Conservation (phyloP, 2,888 invertebrate species). For the Adelphocoris suturalis region DNA sequence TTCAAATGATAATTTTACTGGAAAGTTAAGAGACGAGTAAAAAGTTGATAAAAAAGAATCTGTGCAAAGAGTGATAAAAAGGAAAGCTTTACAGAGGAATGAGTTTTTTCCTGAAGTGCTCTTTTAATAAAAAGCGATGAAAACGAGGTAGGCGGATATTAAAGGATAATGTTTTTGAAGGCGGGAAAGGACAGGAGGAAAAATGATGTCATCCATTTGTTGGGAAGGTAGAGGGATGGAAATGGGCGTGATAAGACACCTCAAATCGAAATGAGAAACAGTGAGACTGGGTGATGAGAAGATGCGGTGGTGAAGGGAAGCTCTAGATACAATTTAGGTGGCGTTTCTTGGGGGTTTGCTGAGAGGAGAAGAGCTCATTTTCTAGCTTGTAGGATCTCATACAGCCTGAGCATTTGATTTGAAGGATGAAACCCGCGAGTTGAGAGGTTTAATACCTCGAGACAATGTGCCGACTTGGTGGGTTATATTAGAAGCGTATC, state of each 20-base stretch:
- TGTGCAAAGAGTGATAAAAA: neutral
- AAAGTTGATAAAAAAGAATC: neutral
- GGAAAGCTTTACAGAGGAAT: neutral
- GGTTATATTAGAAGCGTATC: slow-evolving; percentile 32
- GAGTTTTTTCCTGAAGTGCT: neutral
- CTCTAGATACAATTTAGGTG: slow-evolving; percentile 30
- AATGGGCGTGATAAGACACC: slow-evolving; percentile 5
- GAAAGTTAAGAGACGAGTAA: neutral
- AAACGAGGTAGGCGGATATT: slow-evolving; percentile 26
- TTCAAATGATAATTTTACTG: neutral
- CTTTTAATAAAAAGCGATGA: neutral
- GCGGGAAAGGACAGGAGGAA: neutral
- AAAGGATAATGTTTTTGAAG: slow-evolving; percentile 11
- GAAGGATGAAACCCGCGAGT: slow-evolving; percentile 32
- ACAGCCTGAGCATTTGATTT: slow-evolving; percentile 27
- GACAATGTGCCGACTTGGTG: slow-evolving; percentile 32
- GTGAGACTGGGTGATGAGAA: neutral
- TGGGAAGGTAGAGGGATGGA: neutral
- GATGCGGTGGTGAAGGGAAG: neutral
- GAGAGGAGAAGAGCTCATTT: slow-evolving; percentile 24
- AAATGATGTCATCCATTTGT: slow-evolving; percentile 27
- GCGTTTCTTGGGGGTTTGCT: neutral
- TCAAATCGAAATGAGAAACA: slow-evolving; percentile 3
- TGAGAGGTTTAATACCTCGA: slow-evolving; percentile 21
- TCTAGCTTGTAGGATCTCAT: slow-evolving; percentile 27